phyloP scores from a whole-genome alignment of 2,113 vertebrate genomes.

The Nothoprocta pentlandii region DNA sequence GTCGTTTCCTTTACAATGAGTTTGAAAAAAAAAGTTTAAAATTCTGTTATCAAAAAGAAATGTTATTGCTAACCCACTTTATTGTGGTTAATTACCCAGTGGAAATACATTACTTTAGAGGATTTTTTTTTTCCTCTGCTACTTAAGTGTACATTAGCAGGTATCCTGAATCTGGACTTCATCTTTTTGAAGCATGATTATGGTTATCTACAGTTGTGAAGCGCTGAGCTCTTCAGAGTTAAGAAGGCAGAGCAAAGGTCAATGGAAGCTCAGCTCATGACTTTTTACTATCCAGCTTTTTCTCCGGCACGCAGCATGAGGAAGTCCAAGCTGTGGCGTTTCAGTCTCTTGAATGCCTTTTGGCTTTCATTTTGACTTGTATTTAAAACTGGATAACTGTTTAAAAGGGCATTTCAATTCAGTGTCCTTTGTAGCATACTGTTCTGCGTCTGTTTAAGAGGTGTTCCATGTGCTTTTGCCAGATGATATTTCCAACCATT shows the following conservation, averaged over 20 bases:
- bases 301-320: not conserved
- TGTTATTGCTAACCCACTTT: not conserved
- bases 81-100: not conserved
- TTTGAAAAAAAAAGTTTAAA: not conserved
- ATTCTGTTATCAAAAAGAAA: not conserved
- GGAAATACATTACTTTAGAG: not conserved
- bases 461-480: constrained; percentile 52
- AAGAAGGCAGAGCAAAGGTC: constrained; percentile 73
- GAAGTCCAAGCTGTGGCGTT: constrained; percentile 55
- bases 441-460: constrained; percentile 42
- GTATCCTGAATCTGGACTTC: constrained; percentile 56
- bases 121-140: not conserved
- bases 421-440: not conserved
- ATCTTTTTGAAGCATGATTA: constrained; percentile 48
- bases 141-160: not conserved
- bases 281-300: constrained; percentile 45
- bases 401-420: constrained; percentile 43
- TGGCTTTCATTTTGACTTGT: constrained; percentile 39
- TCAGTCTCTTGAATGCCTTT: constrained; percentile 29
- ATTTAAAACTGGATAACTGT: constrained; percentile 29
- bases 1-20: not conserved
- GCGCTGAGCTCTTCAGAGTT: constrained; percentile 60
- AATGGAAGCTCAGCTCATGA: constrained; percentile 45
- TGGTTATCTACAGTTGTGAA: constrained; percentile 59
- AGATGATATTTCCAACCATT: constrained; percentile 55